Base-by-base conservation (phyloP, 2,113 vertebrate species). In the Melanotaenia duboulayi region DNA sequence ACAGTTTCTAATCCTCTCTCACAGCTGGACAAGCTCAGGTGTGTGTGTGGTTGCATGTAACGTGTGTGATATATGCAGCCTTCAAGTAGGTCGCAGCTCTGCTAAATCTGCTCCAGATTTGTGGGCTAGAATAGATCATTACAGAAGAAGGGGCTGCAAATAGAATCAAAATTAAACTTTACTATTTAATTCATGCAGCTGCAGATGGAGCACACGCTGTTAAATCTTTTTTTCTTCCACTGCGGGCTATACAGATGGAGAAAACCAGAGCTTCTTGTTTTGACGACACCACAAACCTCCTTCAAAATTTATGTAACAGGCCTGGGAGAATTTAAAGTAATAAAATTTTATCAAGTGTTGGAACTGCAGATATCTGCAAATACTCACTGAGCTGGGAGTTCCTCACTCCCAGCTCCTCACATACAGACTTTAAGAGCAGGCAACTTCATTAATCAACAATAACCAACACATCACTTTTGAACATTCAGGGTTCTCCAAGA, bases 1-100 rank as follows among this genome's bases (percentile, higher is more conserved):
- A 65, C 13, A 44, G 44, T 35, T 35, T 19, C 37, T 37, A 37
- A 49, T 68, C 62, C 42, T 57, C 64, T 72, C 23, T 50, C 50
- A 58, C 83, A 86, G 65, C 65, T 70, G 68, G 49, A 76, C 28
- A 25, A 74, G 11, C 76, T 51, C 51, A 56, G 40, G 60, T 74
- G 60, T 58, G 65, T 48, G 58, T 55, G 46, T 22, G 65, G 28
- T 32, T 39, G 57, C 6, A 32, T 25, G 46, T 40, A 7, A 40
- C 1, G 5, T 35, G 32, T 5, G 8, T 5, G 32, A 35, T 9
- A 35, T 7, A 35, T 35, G 4, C 32, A 35, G 32, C 0, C 46
- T 44, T 35, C 51, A 67, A 67, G 48, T 51, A 79, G 81, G 62
- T 52, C 55, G 51, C 2, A 22, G 37, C 66, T 39, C 55, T 62